Base-by-base conservation (phyloP, 2,888 invertebrate genomes). In the Helleia helle region DNA sequence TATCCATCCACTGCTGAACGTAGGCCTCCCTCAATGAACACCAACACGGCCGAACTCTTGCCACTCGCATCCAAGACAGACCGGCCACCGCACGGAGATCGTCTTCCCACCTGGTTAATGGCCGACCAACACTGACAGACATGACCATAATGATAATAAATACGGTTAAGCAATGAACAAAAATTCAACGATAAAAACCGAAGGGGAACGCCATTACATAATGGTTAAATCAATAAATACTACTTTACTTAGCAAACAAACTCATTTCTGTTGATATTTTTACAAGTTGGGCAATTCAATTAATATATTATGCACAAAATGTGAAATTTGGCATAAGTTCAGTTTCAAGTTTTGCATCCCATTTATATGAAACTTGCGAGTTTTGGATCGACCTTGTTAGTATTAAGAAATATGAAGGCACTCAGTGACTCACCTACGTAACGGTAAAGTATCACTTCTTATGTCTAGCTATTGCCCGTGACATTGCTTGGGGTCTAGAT, bases 261-360 rank as follows among this genome's bases (percentile, higher is more conserved):
- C 8, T 8, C 13, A 38, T 29, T 29, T 29, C 24, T 29, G 30
- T 34, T 34, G 34, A 22, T 30, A 42, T 44, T 41, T 39, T 41
- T 45, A 46, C 38, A 45, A 48, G 41, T 51, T 49, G 44, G 39
- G 43, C 45, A 43, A 43, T 48, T 48, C 41, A 37, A 47, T 44
- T 47, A 39, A 48, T 46, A 50, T 47, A 49, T 50, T 50, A 50
- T 50, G 42, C 43, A 48, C 41, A 43, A 48, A 50, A 49, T 49
- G 43, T 45, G 42, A 48, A 51, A 49, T 51, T 49, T 45, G 46
- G 50, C 50, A 53, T 50, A 52, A 48, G 42, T 48, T 50, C 47
- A 49, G 46, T 48, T 41, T 34, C 36, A 34, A 45, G 45, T 47
- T 34, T 44, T 42, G 51, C 47, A 47, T 48, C 45, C 40, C 37